These are phyloP conservation scores for Hemiscyllium ocellatum DNA, from an alignment of 2,113 vertebrate genomes.

Conservation along the genomic window DNA sequence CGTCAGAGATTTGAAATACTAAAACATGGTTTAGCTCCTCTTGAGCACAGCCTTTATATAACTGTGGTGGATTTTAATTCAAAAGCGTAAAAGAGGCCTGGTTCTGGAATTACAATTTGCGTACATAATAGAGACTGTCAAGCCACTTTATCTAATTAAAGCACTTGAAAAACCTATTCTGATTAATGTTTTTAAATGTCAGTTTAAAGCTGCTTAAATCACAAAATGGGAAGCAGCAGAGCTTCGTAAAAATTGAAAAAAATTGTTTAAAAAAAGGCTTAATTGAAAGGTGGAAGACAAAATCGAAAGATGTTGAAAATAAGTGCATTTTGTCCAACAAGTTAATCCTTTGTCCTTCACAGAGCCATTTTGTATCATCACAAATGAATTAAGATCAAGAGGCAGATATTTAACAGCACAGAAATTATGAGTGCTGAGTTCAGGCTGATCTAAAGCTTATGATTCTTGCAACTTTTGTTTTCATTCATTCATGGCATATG, in stretches of 20 bases:
- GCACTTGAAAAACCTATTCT: conserved; percentile 29
- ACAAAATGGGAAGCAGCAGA: not conserved
- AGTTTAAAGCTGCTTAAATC: not conserved
- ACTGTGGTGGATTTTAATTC: not conserved
- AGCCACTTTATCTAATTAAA: not conserved
- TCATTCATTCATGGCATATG: too few relatives aligned
- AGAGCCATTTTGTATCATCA: not conserved
- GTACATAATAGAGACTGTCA: not conserved
- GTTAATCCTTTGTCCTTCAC: not conserved
- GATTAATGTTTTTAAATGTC: conserved; percentile 15
- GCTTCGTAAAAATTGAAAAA: not conserved
- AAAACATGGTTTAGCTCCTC: not conserved
- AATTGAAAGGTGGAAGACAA: not conserved
- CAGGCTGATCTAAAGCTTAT: not conserved
- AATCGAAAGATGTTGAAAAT: not conserved
- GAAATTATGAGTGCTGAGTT: not conserved
- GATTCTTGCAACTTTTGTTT: not conserved
- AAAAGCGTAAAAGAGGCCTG: not conserved
- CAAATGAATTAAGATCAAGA: not conserved
- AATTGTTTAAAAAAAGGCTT: too few relatives aligned
- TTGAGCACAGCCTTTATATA: not conserved
- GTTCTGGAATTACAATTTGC: not conserved
- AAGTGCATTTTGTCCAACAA: not conserved
- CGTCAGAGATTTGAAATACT: not conserved
- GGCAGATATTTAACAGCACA: not conserved